These are phyloP conservation scores for Drosophila lini DNA, from an alignment of 1,140 invertebrate species.

Conservation along the genomic window DNA sequence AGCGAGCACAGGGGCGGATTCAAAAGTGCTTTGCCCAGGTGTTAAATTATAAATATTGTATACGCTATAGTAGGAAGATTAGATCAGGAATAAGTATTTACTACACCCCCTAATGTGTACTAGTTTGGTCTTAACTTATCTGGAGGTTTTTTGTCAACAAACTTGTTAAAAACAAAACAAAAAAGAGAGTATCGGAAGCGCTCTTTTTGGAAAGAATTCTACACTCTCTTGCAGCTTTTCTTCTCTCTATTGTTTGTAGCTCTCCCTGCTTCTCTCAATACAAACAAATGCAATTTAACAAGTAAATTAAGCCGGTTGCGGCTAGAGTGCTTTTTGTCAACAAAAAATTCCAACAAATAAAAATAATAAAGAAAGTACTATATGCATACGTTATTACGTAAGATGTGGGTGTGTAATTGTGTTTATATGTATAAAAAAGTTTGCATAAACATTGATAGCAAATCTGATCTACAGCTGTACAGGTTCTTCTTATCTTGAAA, in stretches of 20 bases:
- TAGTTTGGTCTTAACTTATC: not conserved
- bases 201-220: not conserved
- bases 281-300: conserved; percentile 7
- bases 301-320: conserved; percentile 8
- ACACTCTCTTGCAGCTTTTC: not conserved
- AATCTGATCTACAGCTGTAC: not conserved
- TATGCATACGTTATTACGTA: not conserved
- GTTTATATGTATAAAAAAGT: not conserved
- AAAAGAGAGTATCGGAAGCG: too few relatives aligned
- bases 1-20: conserved; percentile 1
- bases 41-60: not conserved
- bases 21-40: not conserved
- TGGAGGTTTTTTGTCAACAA: not conserved
- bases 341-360: conserved; percentile 7
- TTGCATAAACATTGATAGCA: not conserved
- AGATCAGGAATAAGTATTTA: not conserved
- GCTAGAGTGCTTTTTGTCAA: not conserved
- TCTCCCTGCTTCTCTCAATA: not conserved
- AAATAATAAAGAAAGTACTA: not conserved
- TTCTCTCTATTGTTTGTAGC: not conserved
- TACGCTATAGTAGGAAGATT: not conserved
- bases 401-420: not conserved
- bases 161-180: not conserved
- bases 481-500: not conserved
- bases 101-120: too few relatives aligned